Base-by-base conservation (phyloP, 2,113 vertebrate species). In the Sceloporus tristichus region DNA sequence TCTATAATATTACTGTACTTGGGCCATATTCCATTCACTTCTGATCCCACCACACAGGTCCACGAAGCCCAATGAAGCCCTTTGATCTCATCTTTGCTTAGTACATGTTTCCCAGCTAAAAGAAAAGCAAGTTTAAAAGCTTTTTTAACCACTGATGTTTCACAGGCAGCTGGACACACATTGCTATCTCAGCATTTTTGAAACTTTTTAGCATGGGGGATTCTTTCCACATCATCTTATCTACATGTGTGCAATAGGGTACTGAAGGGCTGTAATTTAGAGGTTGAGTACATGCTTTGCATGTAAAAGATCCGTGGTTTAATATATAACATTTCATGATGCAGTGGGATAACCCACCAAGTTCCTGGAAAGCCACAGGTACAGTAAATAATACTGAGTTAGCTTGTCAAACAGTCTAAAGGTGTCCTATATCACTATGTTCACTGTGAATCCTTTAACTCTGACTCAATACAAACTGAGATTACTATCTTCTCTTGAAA, bases 11-110 rank as follows among this genome's bases (percentile, higher is more conserved):
- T 98, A 66, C 98, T 97, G 85, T 99, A 99, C 88, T 99, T 99
- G 77, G 99, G 98, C 98, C 98, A 99, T 95, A 99, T 98, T 62
- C 98, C 98, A 82, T 96, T 98, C 77, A 99, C 98, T 96, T 99
- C 98, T 0, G 98, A 92, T 2, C 99, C 98, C 25, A 98, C 93
- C n/a, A 99, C 98, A 8, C 98, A 98, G 0, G 98, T 99, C 99
- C 99, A 99, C 0, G 98, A 98, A 84, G 98, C 97, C 99, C 99
- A 99, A 70, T 97, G 98, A 93, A 98, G 97, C 21, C 97, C 98
- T 95, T 98, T 99, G 18, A 97, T 97, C 92, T 99, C 99, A 89
- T 99, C 99, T 94, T 98, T 98, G 82, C 94, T 96, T 5, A 96
- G 96, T 86, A 99, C 92, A 88, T 97, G 96, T 89, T 99, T 99